Base-by-base conservation (phyloP, 1,140 invertebrate species). In the Cydia fagiglandana region DNA sequence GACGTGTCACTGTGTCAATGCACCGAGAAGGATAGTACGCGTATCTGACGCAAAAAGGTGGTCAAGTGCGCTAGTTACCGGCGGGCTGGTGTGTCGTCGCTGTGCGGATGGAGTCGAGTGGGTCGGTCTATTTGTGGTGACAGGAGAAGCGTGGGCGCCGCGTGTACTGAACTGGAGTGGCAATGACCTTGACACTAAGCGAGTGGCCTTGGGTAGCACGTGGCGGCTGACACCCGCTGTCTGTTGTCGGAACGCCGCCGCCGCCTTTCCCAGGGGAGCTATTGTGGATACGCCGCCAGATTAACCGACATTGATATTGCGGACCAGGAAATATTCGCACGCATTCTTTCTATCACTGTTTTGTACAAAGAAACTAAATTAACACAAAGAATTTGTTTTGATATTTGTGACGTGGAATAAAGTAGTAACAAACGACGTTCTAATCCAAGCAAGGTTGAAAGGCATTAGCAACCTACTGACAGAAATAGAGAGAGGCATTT, bases 181-280 rank as follows among this genome's bases (percentile, higher is more conserved):
- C 91, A 91, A 91, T 92, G 91, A 91, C 91, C 91, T 93, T 93
- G 91, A 91, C 91, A 93, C 90, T 93, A 91, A 91, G 89, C 91
- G 91, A 93, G 88, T 91, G 91, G 90, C 91, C 91, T 92, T 91
- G 91, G 91, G 89, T 91, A 92, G 91, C 91, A 92, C 91, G 91
- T 93, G 91, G 90, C 90, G 89, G 91, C 91, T 91, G 91, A 93
- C 91, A 91, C 90, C 90, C 91, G 91, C 90, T 91, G 91, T 91
- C 91, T 93, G 91, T 91, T 91, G 90, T 91, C 90, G 90, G 91
- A 91, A 89, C 90, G 90, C 90, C 88, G 90, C 89, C 90, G 90
- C 90, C 90, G 88, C 90, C 90, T 91, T 92, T 90, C 91, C 91
- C 88, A 80, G 89, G 91, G 91, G 91, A 88, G 84, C 85, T 87